Conservation (phyloP, 1,140 invertebrate genomes). For the Heliconius melpomene region DNA sequence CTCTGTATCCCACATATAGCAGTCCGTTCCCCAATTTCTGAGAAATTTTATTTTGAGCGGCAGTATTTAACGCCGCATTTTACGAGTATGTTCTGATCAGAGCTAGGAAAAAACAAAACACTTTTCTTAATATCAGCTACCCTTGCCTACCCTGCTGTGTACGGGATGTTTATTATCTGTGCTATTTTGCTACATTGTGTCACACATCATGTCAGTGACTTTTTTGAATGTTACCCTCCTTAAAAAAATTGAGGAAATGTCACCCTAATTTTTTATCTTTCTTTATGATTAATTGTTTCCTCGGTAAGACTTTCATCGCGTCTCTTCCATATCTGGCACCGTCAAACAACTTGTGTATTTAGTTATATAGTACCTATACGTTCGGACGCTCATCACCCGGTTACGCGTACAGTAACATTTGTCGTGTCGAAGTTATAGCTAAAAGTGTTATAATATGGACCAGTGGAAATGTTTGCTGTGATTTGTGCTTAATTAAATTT, state of each 20-base stretch:
- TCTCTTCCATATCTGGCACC: neutral
- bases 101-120: no score
- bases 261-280: neutral
- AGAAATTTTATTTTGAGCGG: no score
- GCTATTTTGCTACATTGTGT: neutral
- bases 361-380: slow-evolving; percentile 33
- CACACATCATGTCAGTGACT: neutral
- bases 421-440: slow-evolving; percentile 19
- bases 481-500: neutral
- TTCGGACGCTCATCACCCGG: slow-evolving; percentile 32
- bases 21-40: no score
- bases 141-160: no score
- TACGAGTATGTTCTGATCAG: no score
- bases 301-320: neutral
- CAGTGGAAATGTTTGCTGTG: neutral
- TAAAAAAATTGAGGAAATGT: neutral
- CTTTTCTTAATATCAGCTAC: no score
- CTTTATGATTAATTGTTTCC: neutral
- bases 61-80: no score
- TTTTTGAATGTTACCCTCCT: neutral
- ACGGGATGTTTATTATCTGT: no score
- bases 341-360: slow-evolving; percentile 17
- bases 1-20: no score
- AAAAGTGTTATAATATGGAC: neutral
- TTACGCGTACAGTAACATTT: slow-evolving; percentile 39